A percentile compares a stretch with the other conserved stretches of the same genome.
phyloP scores from a whole-genome alignment of 2,113 vertebrate species.

The Eira barbara region DNA sequence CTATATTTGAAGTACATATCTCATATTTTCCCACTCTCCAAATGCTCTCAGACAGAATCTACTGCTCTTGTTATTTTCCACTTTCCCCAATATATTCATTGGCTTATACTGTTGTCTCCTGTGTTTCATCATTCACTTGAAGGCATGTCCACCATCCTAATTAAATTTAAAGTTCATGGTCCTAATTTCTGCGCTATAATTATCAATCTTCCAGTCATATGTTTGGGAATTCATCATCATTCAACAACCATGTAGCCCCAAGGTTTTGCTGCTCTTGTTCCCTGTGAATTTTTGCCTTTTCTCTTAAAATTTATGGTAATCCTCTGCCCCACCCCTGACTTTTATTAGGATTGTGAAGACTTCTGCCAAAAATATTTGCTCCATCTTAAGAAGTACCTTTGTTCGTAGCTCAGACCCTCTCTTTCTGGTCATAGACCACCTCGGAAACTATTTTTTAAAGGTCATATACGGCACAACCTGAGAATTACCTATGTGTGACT shows the following conservation, averaged over 20 bases:
- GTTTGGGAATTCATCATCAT: background rate
- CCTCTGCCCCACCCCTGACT: accelerated
- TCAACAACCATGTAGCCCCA: background rate
- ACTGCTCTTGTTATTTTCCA: background rate
- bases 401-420: background rate
- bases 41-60: background rate
- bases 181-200: background rate
- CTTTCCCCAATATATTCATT: background rate
- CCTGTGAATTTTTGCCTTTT: background rate
- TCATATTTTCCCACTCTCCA: background rate
- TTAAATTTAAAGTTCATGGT: background rate
- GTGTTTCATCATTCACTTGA: background rate
- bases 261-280: background rate
- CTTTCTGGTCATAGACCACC: background rate
- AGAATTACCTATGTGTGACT: background rate
- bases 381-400: background rate
- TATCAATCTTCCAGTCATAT: background rate
- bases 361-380: slow-evolving; percentile 30
- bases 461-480: background rate
- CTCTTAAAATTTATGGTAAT: slow-evolving; percentile 5
- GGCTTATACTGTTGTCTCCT: background rate
- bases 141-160: background rate
- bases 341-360: background rate
- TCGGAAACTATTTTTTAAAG: slow-evolving; percentile 15
- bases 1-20: background rate